Evolutionary conservation across 2,888 invertebrate species (phyloP), one percentile per base, ranked within the genome.

Genomic region (Microchrysa polita): DNA sequence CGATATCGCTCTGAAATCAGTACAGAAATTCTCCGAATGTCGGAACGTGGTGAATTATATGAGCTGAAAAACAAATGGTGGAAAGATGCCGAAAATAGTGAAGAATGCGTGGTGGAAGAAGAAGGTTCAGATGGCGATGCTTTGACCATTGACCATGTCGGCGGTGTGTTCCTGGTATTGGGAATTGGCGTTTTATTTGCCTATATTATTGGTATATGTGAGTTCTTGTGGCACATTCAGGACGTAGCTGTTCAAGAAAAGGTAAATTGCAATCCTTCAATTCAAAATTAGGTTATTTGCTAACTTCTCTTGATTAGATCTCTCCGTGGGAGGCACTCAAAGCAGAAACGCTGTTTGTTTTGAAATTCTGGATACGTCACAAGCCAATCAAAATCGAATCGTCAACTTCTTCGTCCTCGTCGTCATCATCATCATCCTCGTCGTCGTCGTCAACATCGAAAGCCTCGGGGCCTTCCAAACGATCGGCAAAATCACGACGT

Each of bases 41-140:
- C 97, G 82, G 97, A 98, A 84, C 91, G 91, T 77, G 96, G 97
- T 0, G 88, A 89, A 77, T 87, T 98, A 53, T 91, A 90, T 63
- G 88, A 89, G 75, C 85, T 98, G 71, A 97, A 97, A 84, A 90
- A 92, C 72, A 93, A 92, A 81, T 98, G 97, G 97, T 98, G 97
- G 97, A 90, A 91, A 80, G 86, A 89, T 80, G 88, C 87, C 77
- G 87, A 90, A 18, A 88, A 88, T 57, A 65, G 67, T 14, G 73
- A 5, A 44, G 55, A 55, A 53, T 73, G 73, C 22, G 18, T 2
- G 5, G 16, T 44, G 1, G 55, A 27, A 20, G 57, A 57, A 7
- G 18, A 40, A 2, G 59, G 10, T 16, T 4, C 52, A 10, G 63
- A 23, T 18, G 52, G n/a, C 40, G 77, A 75, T 57, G 84, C 84